A percentile compares a stretch with the other conserved stretches of the same genome.
These are phyloP conservation scores for Zosterops lateralis DNA, from an alignment of 2,113 vertebrate species.

Conservation along the genomic window DNA sequence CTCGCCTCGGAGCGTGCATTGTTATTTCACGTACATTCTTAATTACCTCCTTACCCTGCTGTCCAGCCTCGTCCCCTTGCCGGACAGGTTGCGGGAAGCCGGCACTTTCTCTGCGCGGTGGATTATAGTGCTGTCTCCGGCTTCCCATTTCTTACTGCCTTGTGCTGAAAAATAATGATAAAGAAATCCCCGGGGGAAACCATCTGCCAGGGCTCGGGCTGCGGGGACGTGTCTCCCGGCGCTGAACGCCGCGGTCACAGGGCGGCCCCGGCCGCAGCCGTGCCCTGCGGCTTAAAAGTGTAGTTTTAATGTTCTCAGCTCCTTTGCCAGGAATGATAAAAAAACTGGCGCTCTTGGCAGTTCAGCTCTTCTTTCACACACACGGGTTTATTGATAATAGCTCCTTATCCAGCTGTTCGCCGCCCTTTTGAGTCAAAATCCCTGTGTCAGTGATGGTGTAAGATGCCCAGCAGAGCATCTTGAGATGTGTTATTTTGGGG, in stretches of 20 bases:
- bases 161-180: background rate
- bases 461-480: no score
- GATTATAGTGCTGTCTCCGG: background rate
- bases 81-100: background rate
- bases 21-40: background rate
- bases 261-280: background rate
- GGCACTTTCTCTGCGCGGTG: background rate
- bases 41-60: background rate
- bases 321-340: background rate
- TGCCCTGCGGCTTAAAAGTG: slow-evolving; percentile 20
- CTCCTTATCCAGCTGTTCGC: background rate
- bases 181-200: background rate
- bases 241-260: background rate
- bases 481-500: accelerated
- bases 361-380: background rate
- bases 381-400: background rate
- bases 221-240: background rate
- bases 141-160: background rate
- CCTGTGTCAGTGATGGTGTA: background rate
- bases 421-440: background rate
- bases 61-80: background rate
- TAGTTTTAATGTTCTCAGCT: slow-evolving; percentile 34
- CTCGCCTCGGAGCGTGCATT: background rate
- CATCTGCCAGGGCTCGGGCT: background rate
- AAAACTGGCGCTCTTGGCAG: background rate